Evolutionary conservation across 2,113 vertebrate genomes (phyloP).

Genomic region (Sus scrofa): T2T-Sscrofa CM000818.6:76578001-76578500

Average conservation of each 20-base stretch:
- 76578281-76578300: no score
- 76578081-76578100: no score
- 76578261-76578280: no score
- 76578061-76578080: no score
- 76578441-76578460: conserved; percentile 4
- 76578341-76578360: neutral
- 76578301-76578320: neutral
- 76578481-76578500: neutral
- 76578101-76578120: no score
- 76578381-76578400: neutral
- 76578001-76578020: neutral
- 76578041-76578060: neutral
- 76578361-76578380: neutral
- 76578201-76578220: no score
- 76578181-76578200: no score
- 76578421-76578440: neutral
- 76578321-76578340: neutral
- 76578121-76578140: no score
- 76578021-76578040: neutral
- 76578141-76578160: no score
- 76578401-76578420: neutral
- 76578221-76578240: no score
- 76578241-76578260: no score
- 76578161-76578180: no score
- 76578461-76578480: neutral